Conservation (phyloP, 2,113 vertebrate species). For the Notothenia rossii region DNA sequence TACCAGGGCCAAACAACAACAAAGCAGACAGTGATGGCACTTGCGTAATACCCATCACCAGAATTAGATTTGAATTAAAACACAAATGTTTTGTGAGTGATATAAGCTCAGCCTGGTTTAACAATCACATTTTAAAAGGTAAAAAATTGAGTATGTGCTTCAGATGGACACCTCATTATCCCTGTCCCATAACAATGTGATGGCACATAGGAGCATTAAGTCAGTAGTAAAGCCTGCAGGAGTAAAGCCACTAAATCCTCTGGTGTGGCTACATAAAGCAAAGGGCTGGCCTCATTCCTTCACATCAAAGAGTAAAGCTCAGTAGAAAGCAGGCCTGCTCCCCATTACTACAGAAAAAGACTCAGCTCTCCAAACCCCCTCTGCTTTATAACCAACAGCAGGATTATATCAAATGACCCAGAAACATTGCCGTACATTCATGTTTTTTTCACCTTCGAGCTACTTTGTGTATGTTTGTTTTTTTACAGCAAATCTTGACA, state of each 20-base stretch:
- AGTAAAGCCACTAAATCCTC: conserved; percentile 58
- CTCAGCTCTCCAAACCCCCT: conserved; percentile 16
- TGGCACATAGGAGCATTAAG: conserved; percentile 26
- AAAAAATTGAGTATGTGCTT: neutral
- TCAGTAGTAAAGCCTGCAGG: conserved; percentile 25
- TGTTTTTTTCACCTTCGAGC: conserved; percentile 3
- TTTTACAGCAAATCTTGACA: conserved; percentile 2
- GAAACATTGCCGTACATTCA: conserved; percentile 38
- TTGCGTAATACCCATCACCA: neutral
- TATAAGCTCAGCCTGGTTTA: conserved; percentile 12
- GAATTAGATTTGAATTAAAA: neutral
- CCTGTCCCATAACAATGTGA: conserved; percentile 22
- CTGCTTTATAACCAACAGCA: conserved; percentile 31
- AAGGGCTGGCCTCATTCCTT: conserved; percentile 66
- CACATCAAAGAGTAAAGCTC: conserved; percentile 71
- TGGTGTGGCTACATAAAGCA: conserved; percentile 41
- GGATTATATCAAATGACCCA: conserved; percentile 44
- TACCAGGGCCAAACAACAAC: neutral
- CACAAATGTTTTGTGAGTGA: neutral
- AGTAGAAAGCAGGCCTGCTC: conserved; percentile 30
- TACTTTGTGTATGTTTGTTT: neutral
- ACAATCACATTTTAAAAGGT: conserved; percentile 10
- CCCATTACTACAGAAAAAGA: conserved; percentile 32
- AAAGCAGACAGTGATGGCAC: neutral
- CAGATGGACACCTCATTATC: conserved; percentile 5